Conservation (phyloP, 2,888 invertebrate species). For the Gryllus longicercus region DNA sequence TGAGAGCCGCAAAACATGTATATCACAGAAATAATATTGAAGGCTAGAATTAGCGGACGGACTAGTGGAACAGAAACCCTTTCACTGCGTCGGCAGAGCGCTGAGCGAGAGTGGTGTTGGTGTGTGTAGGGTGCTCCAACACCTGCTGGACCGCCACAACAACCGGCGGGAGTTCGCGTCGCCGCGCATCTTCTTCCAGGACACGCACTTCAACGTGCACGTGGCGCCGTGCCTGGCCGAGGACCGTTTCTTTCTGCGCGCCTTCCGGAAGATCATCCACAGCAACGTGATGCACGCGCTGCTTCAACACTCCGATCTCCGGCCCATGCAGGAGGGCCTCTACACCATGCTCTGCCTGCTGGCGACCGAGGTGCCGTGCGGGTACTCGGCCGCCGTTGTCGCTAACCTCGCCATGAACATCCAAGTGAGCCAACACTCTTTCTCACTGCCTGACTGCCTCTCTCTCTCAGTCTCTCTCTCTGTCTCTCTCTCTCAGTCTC, state of each 20-base stretch:
- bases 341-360: constrained; percentile 56
- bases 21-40: too few relatives aligned
- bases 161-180: constrained; percentile 52
- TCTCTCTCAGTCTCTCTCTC: too few relatives aligned
- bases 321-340: constrained; percentile 54
- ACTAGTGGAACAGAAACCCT: too few relatives aligned
- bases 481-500: too few relatives aligned
- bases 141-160: constrained; percentile 55
- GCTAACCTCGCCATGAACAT: constrained; percentile 59
- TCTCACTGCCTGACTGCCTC: too few relatives aligned
- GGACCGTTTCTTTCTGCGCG: constrained; percentile 54
- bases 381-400: constrained; percentile 57
- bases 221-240: constrained; percentile 46
- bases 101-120: too few relatives aligned
- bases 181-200: constrained; percentile 52
- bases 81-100: too few relatives aligned
- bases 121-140: constrained; percentile 51
- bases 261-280: constrained; percentile 53
- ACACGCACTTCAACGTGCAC: constrained; percentile 49
- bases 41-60: too few relatives aligned
- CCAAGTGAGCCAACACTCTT: constrained; percentile 50
- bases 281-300: constrained; percentile 49
- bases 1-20: too few relatives aligned
- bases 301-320: constrained; percentile 48
- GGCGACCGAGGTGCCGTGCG: constrained; percentile 59